Base-by-base conservation (phyloP, 2,797 vertebrate species). In the Sebastes taczanowskii region DNA sequence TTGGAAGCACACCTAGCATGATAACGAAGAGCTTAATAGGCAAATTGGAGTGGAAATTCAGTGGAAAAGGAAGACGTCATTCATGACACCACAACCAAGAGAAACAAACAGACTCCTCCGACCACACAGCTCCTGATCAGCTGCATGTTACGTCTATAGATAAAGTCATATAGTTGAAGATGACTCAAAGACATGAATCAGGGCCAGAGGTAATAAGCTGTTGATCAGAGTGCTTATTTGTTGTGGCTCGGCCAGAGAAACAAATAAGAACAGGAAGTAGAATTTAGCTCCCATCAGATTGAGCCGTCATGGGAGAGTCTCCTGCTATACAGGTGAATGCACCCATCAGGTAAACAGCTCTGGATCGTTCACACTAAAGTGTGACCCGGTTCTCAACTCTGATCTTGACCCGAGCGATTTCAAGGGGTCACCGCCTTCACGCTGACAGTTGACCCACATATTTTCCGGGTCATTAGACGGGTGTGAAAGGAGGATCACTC, bases 341-440 rank as follows among this genome's bases (percentile, higher is more conserved):
- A 63, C 5, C 69, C 61, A 14, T 32, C 32, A 84, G 80, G 80
- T 78, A 78, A 80, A 70, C 49, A 64, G 52, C 76, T 83, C 78
- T 56, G 6, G 38, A 42, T 42, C 14, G 38, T 71, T 83, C 42
- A 22, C 42, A 42, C 58, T 2, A 11, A 23, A 23, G 59, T 74
- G 29, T 73, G 82, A 91, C 85, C 90, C 3, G 22, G 18, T 52
- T 53, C 78, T 89, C 77, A 82, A 88, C 86, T 78, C 82, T 83
- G 89, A 90, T 85, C 86, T 86, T 88, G 86, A 92, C 85, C 83
- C 0, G 27, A 35, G 63, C 9, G 32, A 77, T 82, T 86, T 86
- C 71, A 67, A 60, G 58, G 78, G 64, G 87, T 84, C 76, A 25
- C 55, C 2, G 18, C 81, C 73, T 80, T 86, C 72, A 73, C n/a